A percentile compares a stretch with the other conserved stretches of the same genome.
Evolutionary conservation across 2,888 invertebrate species (phyloP).

Genomic region (Automeris io): DNA sequence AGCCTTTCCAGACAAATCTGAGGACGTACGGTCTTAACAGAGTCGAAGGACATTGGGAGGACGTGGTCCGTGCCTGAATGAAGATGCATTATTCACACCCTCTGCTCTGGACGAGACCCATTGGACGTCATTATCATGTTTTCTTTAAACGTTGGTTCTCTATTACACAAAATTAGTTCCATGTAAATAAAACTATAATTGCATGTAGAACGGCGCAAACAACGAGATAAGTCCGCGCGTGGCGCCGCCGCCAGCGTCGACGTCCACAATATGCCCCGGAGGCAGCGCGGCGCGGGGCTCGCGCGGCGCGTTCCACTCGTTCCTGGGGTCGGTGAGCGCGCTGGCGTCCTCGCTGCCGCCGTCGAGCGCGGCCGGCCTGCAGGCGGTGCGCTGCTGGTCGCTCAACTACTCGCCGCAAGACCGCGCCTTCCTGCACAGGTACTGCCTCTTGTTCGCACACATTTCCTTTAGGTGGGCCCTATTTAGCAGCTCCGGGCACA

Average conservation of each 20-base stretch:
- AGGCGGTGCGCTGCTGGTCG: constrained; percentile 96
- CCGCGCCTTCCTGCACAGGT: constrained; percentile 91
- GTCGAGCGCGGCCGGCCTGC: constrained; percentile 91
- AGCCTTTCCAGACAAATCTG: no score
- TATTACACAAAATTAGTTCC: no score
- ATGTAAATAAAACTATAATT: no score
- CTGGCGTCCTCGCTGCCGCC: constrained; percentile 92
- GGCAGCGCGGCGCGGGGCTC: constrained; percentile 50
- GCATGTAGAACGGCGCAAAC: constrained; percentile 27
- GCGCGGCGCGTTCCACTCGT: constrained; percentile 87
- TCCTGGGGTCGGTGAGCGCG: constrained; percentile 94
- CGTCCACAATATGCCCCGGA: constrained; percentile 59
- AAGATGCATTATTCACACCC: no score
- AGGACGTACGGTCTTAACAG: no score
- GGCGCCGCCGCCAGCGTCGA: constrained; percentile 38
- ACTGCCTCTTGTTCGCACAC: not conserved
- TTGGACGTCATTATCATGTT: no score
- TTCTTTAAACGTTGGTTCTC: no score
- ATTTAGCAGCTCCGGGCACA: no score
- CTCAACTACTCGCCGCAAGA: constrained; percentile 92
- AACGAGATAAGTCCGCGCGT: constrained; percentile 29
- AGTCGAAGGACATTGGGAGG: no score
- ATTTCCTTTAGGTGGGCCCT: not conserved
- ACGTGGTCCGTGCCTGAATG: no score
- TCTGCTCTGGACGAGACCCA: no score